Conservation (phyloP, 2,888 invertebrate species). For the Sphecodes monilicornis region DNA sequence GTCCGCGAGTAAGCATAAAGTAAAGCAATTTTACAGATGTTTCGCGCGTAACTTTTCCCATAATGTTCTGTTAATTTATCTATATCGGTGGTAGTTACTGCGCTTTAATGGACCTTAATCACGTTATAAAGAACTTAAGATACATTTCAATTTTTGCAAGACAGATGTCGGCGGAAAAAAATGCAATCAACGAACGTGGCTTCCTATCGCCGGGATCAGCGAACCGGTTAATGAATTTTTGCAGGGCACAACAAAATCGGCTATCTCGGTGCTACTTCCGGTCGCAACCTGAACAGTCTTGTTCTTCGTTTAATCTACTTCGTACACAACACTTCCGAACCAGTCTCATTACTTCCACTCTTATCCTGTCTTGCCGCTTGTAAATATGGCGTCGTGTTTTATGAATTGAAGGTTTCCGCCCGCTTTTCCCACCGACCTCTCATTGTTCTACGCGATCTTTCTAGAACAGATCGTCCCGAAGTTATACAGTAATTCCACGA, state of each 20-base stretch:
- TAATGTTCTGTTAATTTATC: not conserved
- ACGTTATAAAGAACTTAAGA: not conserved
- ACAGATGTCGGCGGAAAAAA: not conserved
- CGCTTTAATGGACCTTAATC: not conserved
- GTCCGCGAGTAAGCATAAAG: not conserved
- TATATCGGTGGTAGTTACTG: not conserved
- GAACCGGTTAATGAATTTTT: constrained; percentile 6
- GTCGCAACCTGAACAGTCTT: constrained; percentile 2
- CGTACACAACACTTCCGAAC: not conserved
- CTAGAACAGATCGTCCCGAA: not conserved
- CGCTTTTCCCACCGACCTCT: not conserved
- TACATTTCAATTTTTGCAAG: constrained; percentile 16
- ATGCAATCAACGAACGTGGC: not conserved
- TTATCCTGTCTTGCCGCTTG: not conserved
- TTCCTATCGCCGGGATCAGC: not conserved
- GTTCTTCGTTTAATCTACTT: not conserved
- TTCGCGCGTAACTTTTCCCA: not conserved
- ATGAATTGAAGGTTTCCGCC: not conserved
- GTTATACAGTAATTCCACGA: no score
- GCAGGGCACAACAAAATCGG: constrained; percentile 7
- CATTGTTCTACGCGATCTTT: not conserved
- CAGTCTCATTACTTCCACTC: not conserved
- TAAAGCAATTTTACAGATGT: not conserved
- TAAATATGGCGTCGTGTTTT: not conserved
- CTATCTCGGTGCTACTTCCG: constrained; percentile 2